Percentiles rank a stretch among this genome's conserved stretches.
Evolutionary conservation across 2,888 invertebrate genomes (phyloP).

Genomic region (Achlya flavicornis): DNA sequence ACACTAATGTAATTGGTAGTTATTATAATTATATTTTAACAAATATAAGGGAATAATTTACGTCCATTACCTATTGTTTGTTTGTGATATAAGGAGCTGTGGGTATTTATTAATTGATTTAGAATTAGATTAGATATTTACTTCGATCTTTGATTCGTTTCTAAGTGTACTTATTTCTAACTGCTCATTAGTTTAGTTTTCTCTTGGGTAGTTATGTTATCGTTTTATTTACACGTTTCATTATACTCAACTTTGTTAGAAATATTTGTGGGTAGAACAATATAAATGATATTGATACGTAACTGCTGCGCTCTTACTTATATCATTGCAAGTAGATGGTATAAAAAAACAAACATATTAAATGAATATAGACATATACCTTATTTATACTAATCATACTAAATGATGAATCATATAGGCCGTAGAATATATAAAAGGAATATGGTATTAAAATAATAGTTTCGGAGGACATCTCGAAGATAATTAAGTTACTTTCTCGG

Average conservation of each 20-base stretch:
- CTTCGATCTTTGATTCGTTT: background rate
- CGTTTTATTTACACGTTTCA: background rate
- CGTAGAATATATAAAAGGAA: background rate
- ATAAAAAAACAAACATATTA: background rate
- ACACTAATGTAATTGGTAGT: background rate
- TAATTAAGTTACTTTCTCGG: background rate
- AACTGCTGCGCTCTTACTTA: background rate
- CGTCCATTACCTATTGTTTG: background rate
- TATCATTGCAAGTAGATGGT: background rate
- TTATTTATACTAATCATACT: background rate
- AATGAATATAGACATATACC: background rate
- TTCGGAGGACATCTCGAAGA: background rate
- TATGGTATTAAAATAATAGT: background rate
- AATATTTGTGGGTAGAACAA: background rate
- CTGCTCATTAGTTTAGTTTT: background rate
- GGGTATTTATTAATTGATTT: constrained; percentile 1
- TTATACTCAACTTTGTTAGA: background rate
- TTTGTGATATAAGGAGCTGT: constrained; percentile 6
- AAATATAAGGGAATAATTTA: constrained; percentile 2
- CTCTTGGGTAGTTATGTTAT: background rate
- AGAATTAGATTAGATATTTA: background rate
- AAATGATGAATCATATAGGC: background rate
- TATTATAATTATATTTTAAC: constrained; percentile 4
- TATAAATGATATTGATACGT: background rate
- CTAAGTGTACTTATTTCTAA: background rate